Percentiles rank a stretch among this genome's conserved stretches.
phyloP scores from a whole-genome alignment of 30 jellyfish, hydroid and myxozoan genomes.

The Aurelia aurita region DNA sequence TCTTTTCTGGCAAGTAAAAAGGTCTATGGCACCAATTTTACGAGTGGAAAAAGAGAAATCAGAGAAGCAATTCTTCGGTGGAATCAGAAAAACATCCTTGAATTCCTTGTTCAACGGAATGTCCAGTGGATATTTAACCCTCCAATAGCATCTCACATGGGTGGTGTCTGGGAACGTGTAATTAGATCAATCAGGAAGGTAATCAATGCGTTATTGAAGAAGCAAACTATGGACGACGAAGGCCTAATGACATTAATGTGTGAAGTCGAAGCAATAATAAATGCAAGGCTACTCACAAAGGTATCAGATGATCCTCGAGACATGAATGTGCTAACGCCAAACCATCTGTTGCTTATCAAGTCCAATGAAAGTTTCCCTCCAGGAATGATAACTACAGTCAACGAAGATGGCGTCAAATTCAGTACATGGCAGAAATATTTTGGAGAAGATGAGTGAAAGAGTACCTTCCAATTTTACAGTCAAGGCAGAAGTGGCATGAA shows the following conservation, averaged over 20 bases:
- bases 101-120: conserved; percentile 14
- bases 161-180: conserved; percentile 64
- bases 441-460: conserved; percentile 54
- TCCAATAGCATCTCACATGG: conserved; percentile 47
- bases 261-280: conserved; percentile 56
- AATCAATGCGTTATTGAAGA: conserved; percentile 30
- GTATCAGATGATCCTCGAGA: conserved; percentile 59
- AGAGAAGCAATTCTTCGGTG: conserved; percentile 11
- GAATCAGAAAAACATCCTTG: conserved; percentile 40
- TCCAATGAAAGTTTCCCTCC: conserved; percentile 51
- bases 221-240: conserved; percentile 27
- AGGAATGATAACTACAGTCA: conserved; percentile 46
- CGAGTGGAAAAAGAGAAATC: conserved; percentile 50
- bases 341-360: conserved; percentile 29
- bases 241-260: conserved; percentile 23
- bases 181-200: conserved; percentile 39
- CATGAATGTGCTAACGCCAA: conserved; percentile 41
- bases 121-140: conserved; percentile 66
- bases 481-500: conserved; percentile 38
- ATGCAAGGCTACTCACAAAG: conserved; percentile 62
- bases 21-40: conserved; percentile 66
- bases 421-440: conserved; percentile 46
- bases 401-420: conserved; percentile 55
- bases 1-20: too few relatives aligned
- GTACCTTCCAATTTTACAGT: conserved; percentile 36